These are phyloP conservation scores for Anas platyrhynchos DNA, from an alignment of 2,113 vertebrate genomes.

Conservation along the genomic window DNA sequence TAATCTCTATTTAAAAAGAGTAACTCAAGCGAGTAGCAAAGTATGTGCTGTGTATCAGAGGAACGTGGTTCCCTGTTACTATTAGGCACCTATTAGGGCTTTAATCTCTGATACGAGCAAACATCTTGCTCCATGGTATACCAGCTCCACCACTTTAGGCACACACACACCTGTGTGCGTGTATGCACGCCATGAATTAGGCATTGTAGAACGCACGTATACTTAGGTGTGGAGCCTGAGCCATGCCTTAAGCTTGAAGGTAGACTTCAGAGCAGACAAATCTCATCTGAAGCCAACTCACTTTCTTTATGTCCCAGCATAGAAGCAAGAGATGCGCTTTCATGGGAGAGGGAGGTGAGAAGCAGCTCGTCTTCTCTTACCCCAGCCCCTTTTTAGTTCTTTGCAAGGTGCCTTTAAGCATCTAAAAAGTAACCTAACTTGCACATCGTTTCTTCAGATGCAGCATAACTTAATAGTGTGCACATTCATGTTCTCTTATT, in stretches of 20 bases:
- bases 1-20: neutral
- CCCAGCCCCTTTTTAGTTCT: neutral
- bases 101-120: neutral
- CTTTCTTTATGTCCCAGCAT: neutral
- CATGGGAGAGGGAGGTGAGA: neutral
- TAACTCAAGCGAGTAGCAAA: neutral
- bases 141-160: neutral
- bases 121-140: neutral
- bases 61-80: neutral
- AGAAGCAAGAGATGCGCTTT: neutral
- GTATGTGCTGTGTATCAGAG: neutral
- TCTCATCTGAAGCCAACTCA: neutral
- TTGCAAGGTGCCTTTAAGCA: neutral
- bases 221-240: neutral
- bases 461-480: neutral
- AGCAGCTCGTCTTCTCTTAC: neutral
- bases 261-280: neutral
- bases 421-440: neutral
- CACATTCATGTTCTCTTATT: neutral
- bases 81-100: neutral
- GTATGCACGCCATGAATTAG: fast-evolving
- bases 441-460: neutral
- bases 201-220: neutral
- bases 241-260: neutral
- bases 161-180: neutral